Evolutionary conservation across 2,113 vertebrate species (phyloP), one percentile per base, ranked within the genome.

Genomic region (Grus americana): DNA sequence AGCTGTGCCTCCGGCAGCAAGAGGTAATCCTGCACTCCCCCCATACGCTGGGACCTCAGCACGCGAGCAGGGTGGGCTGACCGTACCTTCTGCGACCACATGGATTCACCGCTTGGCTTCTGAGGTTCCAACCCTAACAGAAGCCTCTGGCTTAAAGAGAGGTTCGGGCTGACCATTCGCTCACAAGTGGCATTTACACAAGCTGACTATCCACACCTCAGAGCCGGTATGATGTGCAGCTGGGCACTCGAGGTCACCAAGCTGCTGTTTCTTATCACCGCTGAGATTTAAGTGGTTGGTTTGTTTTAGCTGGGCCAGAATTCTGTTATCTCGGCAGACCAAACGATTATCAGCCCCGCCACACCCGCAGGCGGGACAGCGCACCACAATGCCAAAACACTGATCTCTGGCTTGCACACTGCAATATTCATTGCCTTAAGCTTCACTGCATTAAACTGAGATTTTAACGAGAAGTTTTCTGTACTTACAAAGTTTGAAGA

Each of bases 401-500:
- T 0, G 5, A 63, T 8, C 30, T 57, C 67, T 23, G 74, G 22
- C 54, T 55, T 23, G 42, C 26, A 32, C 12, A 3, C 14, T 0
- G 12, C 34, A 55, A 24, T 2, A 27, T 4, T 52, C 47, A 18
- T 5, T 65, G 29, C 15, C 62, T 73, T 42, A 66, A 93, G 54
- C 61, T 75, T 61, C 34, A 2, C 32, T 23, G 49, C 26, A 21
- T 27, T 89, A 10, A 87, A 76, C 9, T 11, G 34, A 86, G 57
- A 32, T 21, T 75, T 26, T 23, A 24, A 8, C 7, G 11, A 11
- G 10, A 36, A 54, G 32, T 19, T 65, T 65, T 70, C 40, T 49
- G 52, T 63, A 99, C 99, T 99, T 97, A 99, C 99, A 99, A 94
- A 34, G 97, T 98, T 67, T 97, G 98, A 70, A 99, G 98, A 95